These are phyloP conservation scores for Azemiops feae DNA, from an alignment of 2,113 vertebrate genomes.

Conservation along the genomic window DNA sequence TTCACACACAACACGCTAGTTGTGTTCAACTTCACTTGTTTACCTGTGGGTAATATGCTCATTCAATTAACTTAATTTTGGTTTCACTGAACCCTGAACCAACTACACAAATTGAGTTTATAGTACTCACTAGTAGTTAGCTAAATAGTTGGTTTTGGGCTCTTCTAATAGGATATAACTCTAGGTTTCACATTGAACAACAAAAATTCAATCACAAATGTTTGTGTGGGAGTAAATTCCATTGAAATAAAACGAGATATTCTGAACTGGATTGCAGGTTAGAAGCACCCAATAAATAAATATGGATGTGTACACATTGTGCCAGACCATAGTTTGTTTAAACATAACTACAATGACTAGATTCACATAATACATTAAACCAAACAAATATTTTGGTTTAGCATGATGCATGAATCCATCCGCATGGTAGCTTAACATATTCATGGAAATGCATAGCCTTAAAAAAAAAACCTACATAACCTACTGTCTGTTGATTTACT, in stretches of 20 bases:
- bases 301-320: not conserved
- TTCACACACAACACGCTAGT: not conserved
- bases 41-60: not conserved
- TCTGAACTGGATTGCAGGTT: not conserved
- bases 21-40: not conserved
- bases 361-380: not conserved
- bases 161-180: not conserved
- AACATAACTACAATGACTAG: not conserved
- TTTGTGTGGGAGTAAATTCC: not conserved
- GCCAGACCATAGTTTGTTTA: not conserved
- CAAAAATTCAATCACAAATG: not conserved
- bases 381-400: not conserved
- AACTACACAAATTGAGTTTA: not conserved
- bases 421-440: not conserved
- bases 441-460: no score
- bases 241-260: not conserved
- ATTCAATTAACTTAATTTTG: not conserved
- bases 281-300: not conserved
- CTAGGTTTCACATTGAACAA: not conserved
- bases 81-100: not conserved
- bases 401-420: not conserved
- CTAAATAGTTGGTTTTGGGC: not conserved
- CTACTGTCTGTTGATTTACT: not conserved
- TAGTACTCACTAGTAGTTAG: not conserved
- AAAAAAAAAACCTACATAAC: not conserved